Base-by-base conservation (phyloP, 92 coral and sea anemone genomes). In the Desmophyllum pertusum region DNA sequence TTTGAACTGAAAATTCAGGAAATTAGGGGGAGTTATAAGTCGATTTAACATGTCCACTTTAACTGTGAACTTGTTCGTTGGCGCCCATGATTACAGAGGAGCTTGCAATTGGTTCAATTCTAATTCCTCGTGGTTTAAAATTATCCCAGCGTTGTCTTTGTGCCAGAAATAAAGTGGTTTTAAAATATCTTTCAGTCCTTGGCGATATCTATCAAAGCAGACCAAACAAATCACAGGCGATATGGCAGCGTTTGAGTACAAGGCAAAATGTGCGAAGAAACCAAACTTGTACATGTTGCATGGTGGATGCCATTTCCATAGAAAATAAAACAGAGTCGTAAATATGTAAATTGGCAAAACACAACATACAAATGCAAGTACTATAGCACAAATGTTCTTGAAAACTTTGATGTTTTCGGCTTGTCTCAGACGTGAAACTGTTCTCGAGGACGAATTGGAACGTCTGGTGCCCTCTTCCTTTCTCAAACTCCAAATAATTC, bases 341-440 rank as follows among this genome's bases (percentile, higher is more conserved):
- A 35, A n/a, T n/a, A 67, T 29, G 29, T 33, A 67, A 2, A 14
- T 67, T 67, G 72, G 72, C 2, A 31, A 1, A 36, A 67, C 25
- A 8, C 72, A 67, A 36, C 40, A 67, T 2, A 43, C 43, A 67
- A 67, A 67, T 33, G 72, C 41, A 19, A 67, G 14, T 8, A 67
- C n/a, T 33, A 67, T 67, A 19, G 36, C 41, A 18, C n/a, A 67
- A 13, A 67, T 15, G 27, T 67, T 67, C 72, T 67, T 67, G 27
- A 68, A 68, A 38, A 68, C 42, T 35, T 38, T 68, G 13, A 33
- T 68, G 42, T 68, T 35, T 68, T 68, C 73, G 25, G 73, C 73
- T 68, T 29, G 45, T 68, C 42, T 33, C 46, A 14, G 48, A 1
- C 25, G 46, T 17, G 15, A n/a, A 25, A 25, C 13, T 4, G 31